Evolutionary conservation across 2,888 invertebrate species (phyloP), one percentile per base, ranked within the genome.

Genomic region (Pinctada fucata): DNA sequence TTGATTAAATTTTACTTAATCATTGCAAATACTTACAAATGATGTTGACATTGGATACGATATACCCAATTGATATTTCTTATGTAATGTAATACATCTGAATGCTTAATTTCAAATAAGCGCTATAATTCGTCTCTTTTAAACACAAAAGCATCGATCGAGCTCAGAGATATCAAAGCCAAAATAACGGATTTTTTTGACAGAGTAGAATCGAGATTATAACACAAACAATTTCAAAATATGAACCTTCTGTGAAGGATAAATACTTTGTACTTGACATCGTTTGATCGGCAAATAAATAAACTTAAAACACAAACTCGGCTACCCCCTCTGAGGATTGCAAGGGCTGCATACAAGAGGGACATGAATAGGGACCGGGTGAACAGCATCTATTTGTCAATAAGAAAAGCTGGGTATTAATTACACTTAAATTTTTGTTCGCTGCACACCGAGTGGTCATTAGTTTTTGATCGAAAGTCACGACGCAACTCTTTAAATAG

Each of bases 201-300:
- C 58, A 52, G 10, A 52, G 58, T 52, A 52, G 58, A 49, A 49
- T 74, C 66, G 64, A 74, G 71, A 31, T 51, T 52, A 45, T 4
- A 69, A 31, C 58, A 72, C 71, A 72, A 72, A 72, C 71, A 72
- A 52, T 52, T 72, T 52, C 52, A 74, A 73, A 74, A 66, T 51
- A 66, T 74, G 63, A 74, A 65, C 48, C 74, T 74, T 74, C 63
- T 63, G 58, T 63, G 51, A 50, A 52, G 66, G 63, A 74, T 74
- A 74, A 74, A 74, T 66, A 66, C 58, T 72, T 65, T 48, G 68
- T 31, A 31, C 68, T 68, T 68, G 68, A 45, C 68, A 68, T 47
- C 10, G 16, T 45, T n/a, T 50, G 50, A 49, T 49, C 74, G 16
- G 8, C 48, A 74, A 65, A 74, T 45, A 74, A 74, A 74, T 50